Conservation (phyloP, 2,113 vertebrate species). For the Ovis aries region DNA sequence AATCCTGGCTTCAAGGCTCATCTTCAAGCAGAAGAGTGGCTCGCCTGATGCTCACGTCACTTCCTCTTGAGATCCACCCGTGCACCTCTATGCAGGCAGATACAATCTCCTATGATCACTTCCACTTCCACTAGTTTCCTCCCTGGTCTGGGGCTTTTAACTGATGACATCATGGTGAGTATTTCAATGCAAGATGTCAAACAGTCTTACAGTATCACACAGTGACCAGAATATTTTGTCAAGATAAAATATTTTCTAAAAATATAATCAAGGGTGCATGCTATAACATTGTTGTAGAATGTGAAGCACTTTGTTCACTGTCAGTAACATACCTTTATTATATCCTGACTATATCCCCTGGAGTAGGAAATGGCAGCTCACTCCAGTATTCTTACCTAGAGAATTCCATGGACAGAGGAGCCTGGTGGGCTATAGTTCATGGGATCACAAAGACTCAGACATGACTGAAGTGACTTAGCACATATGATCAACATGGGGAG, state of each 20-base stretch:
- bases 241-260: background rate
- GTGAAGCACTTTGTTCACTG: background rate
- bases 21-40: background rate
- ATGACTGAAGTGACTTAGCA: background rate
- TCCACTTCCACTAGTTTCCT: background rate
- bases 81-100: background rate
- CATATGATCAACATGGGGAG: background rate
- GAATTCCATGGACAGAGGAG: background rate
- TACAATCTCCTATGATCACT: background rate
- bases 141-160: background rate
- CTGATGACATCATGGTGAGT: background rate
- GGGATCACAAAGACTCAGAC: background rate
- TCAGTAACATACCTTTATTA: background rate
- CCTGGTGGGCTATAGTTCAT: background rate
- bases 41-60: background rate
- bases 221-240: background rate
- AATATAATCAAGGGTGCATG: background rate
- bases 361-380: background rate
- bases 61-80: background rate
- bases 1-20: background rate
- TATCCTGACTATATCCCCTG: background rate
- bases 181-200: background rate
- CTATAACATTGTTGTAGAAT: background rate
- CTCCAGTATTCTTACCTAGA: background rate
- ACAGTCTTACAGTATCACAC: background rate